phyloP scores from a whole-genome alignment of 2,888 invertebrate genomes.

The Drosophila vallismaia region DNA sequence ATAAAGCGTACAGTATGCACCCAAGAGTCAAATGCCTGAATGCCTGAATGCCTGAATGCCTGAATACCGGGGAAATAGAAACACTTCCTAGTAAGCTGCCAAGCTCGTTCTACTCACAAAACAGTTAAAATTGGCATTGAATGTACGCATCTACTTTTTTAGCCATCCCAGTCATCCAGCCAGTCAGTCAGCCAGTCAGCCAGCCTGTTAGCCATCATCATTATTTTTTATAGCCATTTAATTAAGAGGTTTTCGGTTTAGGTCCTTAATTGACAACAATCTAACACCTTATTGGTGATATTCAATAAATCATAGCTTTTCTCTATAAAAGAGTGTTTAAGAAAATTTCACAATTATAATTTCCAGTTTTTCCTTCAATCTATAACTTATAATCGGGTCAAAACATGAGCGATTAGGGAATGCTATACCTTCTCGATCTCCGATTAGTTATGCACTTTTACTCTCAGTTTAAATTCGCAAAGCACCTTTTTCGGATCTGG shows the following conservation, averaged over 20 bases:
- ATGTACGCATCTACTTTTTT: slow-evolving; percentile 9
- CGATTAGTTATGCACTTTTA: too few species aligned
- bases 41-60: slow-evolving; percentile 6
- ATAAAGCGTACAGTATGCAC: slow-evolving; percentile 59
- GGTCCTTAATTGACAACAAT: slow-evolving; percentile 1
- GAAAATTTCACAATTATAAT: too few species aligned
- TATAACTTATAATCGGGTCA: too few species aligned
- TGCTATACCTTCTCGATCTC: too few species aligned
- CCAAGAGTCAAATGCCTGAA: slow-evolving; percentile 22
- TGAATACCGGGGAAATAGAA: neutral
- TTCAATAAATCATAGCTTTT: neutral
- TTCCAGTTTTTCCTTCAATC: too few species aligned
- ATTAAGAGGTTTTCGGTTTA: neutral
- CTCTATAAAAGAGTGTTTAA: neutral
- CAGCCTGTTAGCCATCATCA: slow-evolving; percentile 7
- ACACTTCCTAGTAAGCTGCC: slow-evolving; percentile 24
- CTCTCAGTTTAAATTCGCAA: too few species aligned
- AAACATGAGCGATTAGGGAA: too few species aligned
- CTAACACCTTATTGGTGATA: neutral
- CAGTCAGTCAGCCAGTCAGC: too few species aligned
- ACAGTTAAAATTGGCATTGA: slow-evolving; percentile 21
- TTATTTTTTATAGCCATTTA: slow-evolving; percentile 20
- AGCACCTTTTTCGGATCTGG: too few species aligned
- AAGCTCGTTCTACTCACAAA: slow-evolving; percentile 20
- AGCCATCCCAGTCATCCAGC: neutral